A percentile compares a stretch with the other conserved stretches of the same genome.
Evolutionary conservation across 1,140 invertebrate genomes (phyloP).

Genomic region (Lineus longissimus): DNA sequence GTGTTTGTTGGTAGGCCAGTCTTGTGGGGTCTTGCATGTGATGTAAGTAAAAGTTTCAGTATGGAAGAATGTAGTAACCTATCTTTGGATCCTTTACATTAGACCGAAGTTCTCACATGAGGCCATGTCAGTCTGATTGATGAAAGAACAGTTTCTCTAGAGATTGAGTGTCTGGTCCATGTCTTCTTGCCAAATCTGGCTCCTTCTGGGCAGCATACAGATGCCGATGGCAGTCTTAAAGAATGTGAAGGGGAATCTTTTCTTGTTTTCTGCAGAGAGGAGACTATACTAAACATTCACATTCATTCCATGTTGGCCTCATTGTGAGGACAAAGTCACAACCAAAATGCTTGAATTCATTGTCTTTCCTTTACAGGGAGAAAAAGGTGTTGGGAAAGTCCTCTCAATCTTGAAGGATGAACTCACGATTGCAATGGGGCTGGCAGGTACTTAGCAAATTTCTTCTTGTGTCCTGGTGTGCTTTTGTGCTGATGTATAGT

Average conservation of each 20-base stretch:
- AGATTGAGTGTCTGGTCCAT: not conserved
- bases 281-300: not conserved
- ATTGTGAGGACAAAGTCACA: not conserved
- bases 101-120: not conserved
- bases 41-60: constrained; percentile 29
- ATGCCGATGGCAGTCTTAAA: no score
- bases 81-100: not conserved
- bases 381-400: constrained; percentile 72
- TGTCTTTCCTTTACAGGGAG: constrained; percentile 57
- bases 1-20: constrained; percentile 85
- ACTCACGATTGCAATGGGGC: constrained; percentile 71
- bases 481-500: no score
- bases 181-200: no score
- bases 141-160: not conserved
- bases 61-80: not conserved
- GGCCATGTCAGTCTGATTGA: not conserved
- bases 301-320: not conserved
- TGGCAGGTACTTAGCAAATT: constrained; percentile 68
- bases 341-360: not conserved
- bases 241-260: no score
- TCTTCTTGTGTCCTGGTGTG: no score
- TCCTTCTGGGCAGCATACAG: no score
- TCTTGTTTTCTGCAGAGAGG: no score
- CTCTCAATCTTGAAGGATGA: constrained; percentile 73
- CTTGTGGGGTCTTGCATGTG: constrained; percentile 81